Base-by-base conservation (phyloP, 1,140 invertebrate genomes). In the Hetaerina americana region DNA sequence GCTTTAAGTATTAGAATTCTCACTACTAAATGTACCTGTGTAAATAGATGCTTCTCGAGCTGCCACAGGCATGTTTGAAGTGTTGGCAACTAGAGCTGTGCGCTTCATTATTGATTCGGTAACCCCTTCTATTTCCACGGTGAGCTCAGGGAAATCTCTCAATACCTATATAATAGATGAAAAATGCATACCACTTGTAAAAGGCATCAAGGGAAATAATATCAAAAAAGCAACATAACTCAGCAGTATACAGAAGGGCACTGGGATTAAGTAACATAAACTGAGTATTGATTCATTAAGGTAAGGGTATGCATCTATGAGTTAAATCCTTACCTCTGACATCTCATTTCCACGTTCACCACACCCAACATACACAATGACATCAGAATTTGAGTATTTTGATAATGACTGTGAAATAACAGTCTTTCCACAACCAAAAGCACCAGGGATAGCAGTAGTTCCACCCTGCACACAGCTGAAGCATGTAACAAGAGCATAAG, bases 41-140 rank as follows among this genome's bases (percentile, higher is more conserved):
- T 99, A 99, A 82, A 99, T 99, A 77, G 97, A 99, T 77, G 98
- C 98, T 85, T 99, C 98, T 85, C 98, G 91, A 84, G 98, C 98
- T 84, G 98, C 98, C 73, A 99, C 97, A 84, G 98, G 98, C 98
- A 99, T 99, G 90, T 99, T 99, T 70, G 97, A 99, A 57, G 98
- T 99, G 84, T 99, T 99, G 76, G 98, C 98, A 26, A 99, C 98
- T 26, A 99, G 84, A 29, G 97, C 93, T 12, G 98, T 99, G 85
- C 98, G 92, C 84, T 98, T 98, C 98, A 99, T 99, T 82, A 99
- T 99, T 72, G 96, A 98, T 82, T 99, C 98, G 8, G 93, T 96
- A 3, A 89, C 86, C 6, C 97, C 98, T 68, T 97, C 94, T 75
- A 99, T 95, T 85, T 99, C 97, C 76, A 98, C 93, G 0, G 93